Conservation (phyloP, 2,797 vertebrate genomes). For the Potorous gilbertii region DNA sequence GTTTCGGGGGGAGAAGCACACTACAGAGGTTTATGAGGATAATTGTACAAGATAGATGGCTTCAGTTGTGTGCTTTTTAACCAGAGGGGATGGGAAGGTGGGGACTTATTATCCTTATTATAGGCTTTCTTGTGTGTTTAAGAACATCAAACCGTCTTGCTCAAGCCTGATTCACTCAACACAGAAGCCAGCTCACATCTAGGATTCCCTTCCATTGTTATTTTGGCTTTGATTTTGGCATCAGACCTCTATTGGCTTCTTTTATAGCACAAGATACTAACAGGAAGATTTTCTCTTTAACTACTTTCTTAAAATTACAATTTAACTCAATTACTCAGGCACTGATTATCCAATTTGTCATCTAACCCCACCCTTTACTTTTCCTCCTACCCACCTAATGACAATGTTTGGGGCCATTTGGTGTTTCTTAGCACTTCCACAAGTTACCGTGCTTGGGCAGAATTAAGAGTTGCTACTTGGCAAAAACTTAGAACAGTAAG, state of each 20-base stretch:
- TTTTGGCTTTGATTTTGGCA: constrained; percentile 33
- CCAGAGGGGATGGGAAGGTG: constrained; percentile 44
- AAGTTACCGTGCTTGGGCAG: background rate
- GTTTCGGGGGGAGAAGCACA: constrained; percentile 65
- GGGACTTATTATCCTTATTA: constrained; percentile 52
- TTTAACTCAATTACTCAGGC: constrained; percentile 46
- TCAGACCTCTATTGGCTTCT: constrained; percentile 1
- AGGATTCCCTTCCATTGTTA: constrained; percentile 11
- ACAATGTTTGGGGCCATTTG: background rate
- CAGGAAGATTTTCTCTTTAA: constrained; percentile 26
- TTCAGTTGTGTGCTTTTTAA: constrained; percentile 27
- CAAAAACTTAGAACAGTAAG: constrained; percentile 5
- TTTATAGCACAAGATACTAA: background rate
- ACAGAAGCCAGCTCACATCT: constrained; percentile 35
- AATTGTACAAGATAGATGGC: constrained; percentile 74
- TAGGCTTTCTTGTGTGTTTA: constrained; percentile 33
- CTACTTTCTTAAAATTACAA: constrained; percentile 25
- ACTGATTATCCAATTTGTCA: constrained; percentile 7
- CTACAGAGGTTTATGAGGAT: constrained; percentile 73
- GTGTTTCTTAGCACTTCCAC: constrained; percentile 26
- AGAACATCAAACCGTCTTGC: constrained; percentile 64
- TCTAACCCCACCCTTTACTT: background rate
- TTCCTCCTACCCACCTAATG: background rate
- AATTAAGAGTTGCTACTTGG: background rate
- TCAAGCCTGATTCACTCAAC: constrained; percentile 54